Base-by-base conservation (phyloP, 1,140 invertebrate genomes). In the Leptoteleia sp. region DNA sequence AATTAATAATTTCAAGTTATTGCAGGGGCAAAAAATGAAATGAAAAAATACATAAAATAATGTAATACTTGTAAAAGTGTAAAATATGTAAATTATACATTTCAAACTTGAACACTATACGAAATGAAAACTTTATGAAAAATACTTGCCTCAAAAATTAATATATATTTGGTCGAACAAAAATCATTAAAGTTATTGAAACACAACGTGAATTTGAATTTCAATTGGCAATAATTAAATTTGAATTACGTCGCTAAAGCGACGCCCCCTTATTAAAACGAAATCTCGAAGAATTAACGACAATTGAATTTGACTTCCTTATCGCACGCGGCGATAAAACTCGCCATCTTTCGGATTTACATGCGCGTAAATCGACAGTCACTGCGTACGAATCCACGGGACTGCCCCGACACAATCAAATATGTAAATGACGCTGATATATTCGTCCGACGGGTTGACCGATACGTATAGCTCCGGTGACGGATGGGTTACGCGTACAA, bases 401-500 rank as follows among this genome's bases (percentile, higher is more conserved):
- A 61, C 68, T 59, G 52, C 19, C 55, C 55, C 43, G 67, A 64
- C 62, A 82, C 84, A 85, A 87, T 87, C 85, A 85, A 87, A 85
- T 85, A 87, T 87, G 85, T 82, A 87, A 85, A 87, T 85, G 73
- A 76, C 45, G 75, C 52, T 75, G 81, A 83, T 82, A 81, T 76
- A 80, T 83, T 82, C 79, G 81, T 81, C 64, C 52, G 55, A 43
- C 80, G 68, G 64, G 54, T 71, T 61, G 61, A 67, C 77, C 61
- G 61, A 76, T 75, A 76, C 67, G 71, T 72, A n/a, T n/a, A 61
- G 75, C 76, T 77, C 40, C 70, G 50, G 64, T 76, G 81, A 83
- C 76, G 77, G 78, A 83, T 82, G 77, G 67, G 76, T 81, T 79
- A 80, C 80, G 64, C 61, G 67, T 76, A 76, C 82, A 79, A 80